Evolutionary conservation across 2,888 invertebrate species (phyloP).

Genomic region (Zaprionus lineosus): DNA sequence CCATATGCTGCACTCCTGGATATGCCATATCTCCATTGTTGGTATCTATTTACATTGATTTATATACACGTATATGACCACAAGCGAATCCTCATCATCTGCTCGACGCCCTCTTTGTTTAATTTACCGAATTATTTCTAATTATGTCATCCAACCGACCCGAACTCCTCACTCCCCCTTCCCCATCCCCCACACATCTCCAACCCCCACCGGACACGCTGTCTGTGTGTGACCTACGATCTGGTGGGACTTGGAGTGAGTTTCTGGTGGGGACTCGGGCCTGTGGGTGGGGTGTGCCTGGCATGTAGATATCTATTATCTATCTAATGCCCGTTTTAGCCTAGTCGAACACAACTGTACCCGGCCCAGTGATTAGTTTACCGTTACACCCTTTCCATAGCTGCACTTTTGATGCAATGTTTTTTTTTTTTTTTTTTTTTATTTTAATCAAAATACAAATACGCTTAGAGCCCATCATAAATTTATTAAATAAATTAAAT

Average conservation of each 20-base stretch:
- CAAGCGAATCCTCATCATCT: conserved; percentile 34
- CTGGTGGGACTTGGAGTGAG: conserved; percentile 33
- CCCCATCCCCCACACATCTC: conserved; percentile 13
- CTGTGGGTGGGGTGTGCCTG: too few relatives aligned
- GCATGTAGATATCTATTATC: too few relatives aligned
- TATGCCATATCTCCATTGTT: conserved; percentile 28
- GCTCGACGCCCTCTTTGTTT: conserved; percentile 51
- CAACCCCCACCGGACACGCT: not conserved
- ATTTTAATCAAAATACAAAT: too few relatives aligned
- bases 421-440: too few relatives aligned
- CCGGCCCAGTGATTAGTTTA: not conserved
- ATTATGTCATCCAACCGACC: conserved; percentile 50
- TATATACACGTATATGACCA: conserved; percentile 8
- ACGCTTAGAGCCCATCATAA: too few relatives aligned
- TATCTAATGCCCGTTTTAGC: conserved; percentile 18
- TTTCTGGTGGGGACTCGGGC: conserved; percentile 21
- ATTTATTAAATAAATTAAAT: too few relatives aligned
- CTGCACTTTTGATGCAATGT: too few relatives aligned
- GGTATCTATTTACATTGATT: not conserved
- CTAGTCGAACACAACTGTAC: conserved; percentile 58
- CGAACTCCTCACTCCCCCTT: conserved; percentile 24
- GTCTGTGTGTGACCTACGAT: conserved; percentile 28
- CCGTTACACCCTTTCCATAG: not conserved
- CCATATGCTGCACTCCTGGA: conserved; percentile 53
- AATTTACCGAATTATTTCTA: conserved; percentile 72